Base-by-base conservation (phyloP, 2,113 vertebrate species). In the Pica pica region DNA sequence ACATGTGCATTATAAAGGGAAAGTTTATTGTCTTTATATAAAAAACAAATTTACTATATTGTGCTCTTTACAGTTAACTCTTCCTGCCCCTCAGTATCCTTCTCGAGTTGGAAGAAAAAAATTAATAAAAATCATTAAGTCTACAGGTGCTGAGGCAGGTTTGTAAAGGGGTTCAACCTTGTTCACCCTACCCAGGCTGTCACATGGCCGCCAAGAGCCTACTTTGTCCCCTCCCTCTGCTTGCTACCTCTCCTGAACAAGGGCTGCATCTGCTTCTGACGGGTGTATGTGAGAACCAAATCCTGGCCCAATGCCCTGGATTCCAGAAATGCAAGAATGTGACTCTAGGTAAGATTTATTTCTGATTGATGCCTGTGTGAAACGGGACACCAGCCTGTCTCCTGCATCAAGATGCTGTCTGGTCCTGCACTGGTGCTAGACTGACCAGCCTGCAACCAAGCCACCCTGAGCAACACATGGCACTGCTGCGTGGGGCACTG, bases 1-100 rank as follows among this genome's bases (percentile, higher is more conserved):
- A 96, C 98, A 97, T 91, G 97, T 97, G 98, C 97, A 96, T 98
- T 98, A 98, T 98, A 98, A 98, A 97, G 90, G 71, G 81, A 91
- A 98, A 97, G 88, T 97, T 97, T 97, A 98, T 97, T 93, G 64
- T 59, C 97, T 97, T 97, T 98, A 97, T 97, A 77, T 97, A 96
- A 98, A 97, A 95, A 96, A 79, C 90, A 95, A 93, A 77, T 95
- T 98, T 93, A 83, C 89, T 93, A 44, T 73, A 55, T 59, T 80
- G 69, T 52, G 46, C 64, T 94, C 68, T 92, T 95, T 95, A 91
- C 31, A 65, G 82, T 98, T 98, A 98, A 97, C 94, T 92, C 96
- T 88, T 97, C 49, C 76, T 83, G 82, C 46, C 13, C 44, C 44
- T 83, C 56, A 79, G 61, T 67, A 77, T 55, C 55, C 28, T 70